Evolutionary conservation across 2,888 invertebrate species (phyloP).

Genomic region (Axea sp.): DNA sequence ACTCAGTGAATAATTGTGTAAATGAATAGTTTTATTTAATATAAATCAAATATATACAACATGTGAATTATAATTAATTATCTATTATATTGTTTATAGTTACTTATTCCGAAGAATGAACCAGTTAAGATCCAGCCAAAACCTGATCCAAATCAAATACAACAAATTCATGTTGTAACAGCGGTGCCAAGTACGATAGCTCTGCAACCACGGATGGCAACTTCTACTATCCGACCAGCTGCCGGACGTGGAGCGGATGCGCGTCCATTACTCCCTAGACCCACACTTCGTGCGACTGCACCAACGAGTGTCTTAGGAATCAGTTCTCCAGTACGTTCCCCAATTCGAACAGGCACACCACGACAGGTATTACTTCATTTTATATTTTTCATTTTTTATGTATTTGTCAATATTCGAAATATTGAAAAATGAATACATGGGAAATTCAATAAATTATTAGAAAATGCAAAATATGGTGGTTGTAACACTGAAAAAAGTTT

Average conservation of each 20-base stretch:
- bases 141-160: constrained; percentile 75
- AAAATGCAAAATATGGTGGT: no score
- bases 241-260: constrained; percentile 68
- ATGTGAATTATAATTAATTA: no score
- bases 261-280: constrained; percentile 73
- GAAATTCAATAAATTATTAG: no score
- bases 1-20: no score
- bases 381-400: no score
- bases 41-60: no score
- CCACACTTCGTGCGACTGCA: constrained; percentile 69
- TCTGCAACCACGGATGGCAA: constrained; percentile 71
- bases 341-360: constrained; percentile 68
- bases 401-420: no score
- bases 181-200: constrained; percentile 72
- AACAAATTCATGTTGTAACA: constrained; percentile 77
- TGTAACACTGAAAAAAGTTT: no score
- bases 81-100: constrained; percentile 12
- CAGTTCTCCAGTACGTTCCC: constrained; percentile 67
- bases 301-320: constrained; percentile 62
- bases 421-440: no score
- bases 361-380: constrained; percentile 51
- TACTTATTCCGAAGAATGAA: constrained; percentile 71
- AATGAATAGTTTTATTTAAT: no score
- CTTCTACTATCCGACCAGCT: constrained; percentile 66
- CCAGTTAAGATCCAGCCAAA: constrained; percentile 78